These are phyloP conservation scores for Neogale vison DNA, from an alignment of 2,113 vertebrate genomes.

Conservation along the genomic window DNA sequence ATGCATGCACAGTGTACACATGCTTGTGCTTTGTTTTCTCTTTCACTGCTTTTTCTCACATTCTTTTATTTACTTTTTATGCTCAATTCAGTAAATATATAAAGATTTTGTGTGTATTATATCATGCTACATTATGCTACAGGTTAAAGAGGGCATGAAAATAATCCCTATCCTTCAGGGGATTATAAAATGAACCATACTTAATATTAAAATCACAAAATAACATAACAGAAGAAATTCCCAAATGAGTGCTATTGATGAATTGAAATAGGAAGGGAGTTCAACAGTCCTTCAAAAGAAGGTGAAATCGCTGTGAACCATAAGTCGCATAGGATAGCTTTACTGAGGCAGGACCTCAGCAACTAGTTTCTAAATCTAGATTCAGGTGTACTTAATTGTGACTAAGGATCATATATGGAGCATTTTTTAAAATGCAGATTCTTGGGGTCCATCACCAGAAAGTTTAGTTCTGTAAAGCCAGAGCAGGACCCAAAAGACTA, in stretches of 20 bases:
- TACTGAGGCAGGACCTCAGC: not conserved
- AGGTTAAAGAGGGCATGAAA: not conserved
- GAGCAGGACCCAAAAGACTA: not conserved
- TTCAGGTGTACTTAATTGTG: not conserved
- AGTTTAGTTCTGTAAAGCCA: not conserved
- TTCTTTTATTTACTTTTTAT: not conserved
- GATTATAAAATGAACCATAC: constrained; percentile 31
- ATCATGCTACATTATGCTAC: not conserved
- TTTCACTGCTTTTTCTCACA: not conserved
- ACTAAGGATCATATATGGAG: not conserved
- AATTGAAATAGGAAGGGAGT: not conserved
- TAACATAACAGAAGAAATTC: not conserved
- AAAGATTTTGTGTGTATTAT: not conserved
- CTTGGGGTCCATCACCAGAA: not conserved
- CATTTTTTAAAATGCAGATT: constrained; percentile 20
- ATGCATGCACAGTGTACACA: not conserved
- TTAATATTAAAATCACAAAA: constrained; percentile 16
- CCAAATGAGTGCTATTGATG: not conserved
- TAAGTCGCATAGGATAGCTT: not conserved
- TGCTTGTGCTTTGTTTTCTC: not conserved
- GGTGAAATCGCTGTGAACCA: not conserved
- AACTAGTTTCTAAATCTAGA: not conserved
- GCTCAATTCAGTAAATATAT: not conserved
- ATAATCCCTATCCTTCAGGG: not conserved
- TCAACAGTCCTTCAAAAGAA: not conserved